phyloP scores from a whole-genome alignment of 2,113 vertebrate species.

The Callorhinus ursinus region DNA sequence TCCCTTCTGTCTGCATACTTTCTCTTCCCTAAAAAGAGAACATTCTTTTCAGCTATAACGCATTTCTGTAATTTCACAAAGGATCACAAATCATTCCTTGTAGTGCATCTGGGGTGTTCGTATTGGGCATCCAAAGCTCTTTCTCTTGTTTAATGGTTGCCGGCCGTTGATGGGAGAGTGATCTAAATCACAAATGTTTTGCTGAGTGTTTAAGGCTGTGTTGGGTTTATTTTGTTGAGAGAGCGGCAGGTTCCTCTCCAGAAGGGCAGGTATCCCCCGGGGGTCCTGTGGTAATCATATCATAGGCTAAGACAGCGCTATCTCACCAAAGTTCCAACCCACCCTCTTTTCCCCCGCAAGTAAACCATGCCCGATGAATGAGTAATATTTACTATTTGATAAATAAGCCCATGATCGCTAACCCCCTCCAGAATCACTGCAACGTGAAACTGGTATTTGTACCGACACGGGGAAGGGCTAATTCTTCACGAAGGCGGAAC shows the following conservation, averaged over 20 bases:
- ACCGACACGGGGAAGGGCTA: not conserved
- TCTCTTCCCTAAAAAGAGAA: not conserved
- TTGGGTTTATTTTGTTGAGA: not conserved
- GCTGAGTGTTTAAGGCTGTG: not conserved
- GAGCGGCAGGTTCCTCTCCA: not conserved
- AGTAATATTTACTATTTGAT: not conserved
- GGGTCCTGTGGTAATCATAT: not conserved
- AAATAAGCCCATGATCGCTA: not conserved
- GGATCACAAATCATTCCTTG: not conserved
- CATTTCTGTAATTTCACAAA: not conserved
- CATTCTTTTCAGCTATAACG: not conserved
- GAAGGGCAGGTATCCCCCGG: not conserved
- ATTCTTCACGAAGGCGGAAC: not conserved
- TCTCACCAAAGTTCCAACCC: not conserved
- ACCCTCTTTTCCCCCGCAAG: not conserved
- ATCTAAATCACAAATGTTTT: not conserved
- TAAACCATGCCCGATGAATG: not conserved
- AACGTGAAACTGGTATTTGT: not conserved
- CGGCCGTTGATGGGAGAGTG: not conserved
- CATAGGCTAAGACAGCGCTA: too few relatives aligned
- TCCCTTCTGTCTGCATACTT: not conserved
- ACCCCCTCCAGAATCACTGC: not conserved
- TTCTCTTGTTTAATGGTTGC: not conserved
- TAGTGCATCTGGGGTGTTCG: accelerated
- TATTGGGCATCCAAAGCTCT: not conserved